Base-by-base conservation (phyloP, 2,113 vertebrate genomes). In the Oncorhynchus nerka region DNA sequence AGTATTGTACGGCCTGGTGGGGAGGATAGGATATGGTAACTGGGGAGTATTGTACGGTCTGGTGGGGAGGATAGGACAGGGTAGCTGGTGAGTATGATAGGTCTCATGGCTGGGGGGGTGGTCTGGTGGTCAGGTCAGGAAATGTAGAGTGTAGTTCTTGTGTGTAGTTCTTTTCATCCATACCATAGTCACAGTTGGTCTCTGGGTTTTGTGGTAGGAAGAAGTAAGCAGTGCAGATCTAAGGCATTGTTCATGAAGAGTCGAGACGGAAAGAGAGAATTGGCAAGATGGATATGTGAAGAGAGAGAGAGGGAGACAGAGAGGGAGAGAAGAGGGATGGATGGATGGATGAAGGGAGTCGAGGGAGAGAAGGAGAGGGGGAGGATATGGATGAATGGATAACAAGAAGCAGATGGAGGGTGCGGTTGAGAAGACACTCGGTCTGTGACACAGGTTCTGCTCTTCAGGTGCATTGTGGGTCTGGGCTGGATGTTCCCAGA, bases 381-480 rank as follows among this genome's bases (percentile, higher is more conserved):
- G 55, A 68, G 45, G 4, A 51, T 49, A 55, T 34, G 77, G 39
- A 68, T 24, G 16, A 68, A 68, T 34, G 30, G 49, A 45, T 30
- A 51, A 6, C 39, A 68, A 86, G 83, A 90, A 90, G 82, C 90
- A 92, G 90, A 90, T 91, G 89, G 87, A 86, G 64, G 79, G 78
- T 59, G 74, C 66, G 65, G 1, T 66, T 39, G 71, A 79, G 67
- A 67, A 75, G 24, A 73, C 65, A 78, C 84, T 89, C 85, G 76
- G 84, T 77, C 82, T 74, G 81, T 90, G 90, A 90, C 87, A 86
- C 84, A 92, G 83, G 85, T 87, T 83, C 80, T 76, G 81, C 73
- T 48, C 75, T 30, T 84, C 89, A 90, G 88, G 89, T 92, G 91
- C 85, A 91, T 90, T 89, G 89, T 91, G 91, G 91, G 89, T 76